Base-by-base conservation (phyloP, 2,113 vertebrate species). In the Choloepus hoffmanni region DNA sequence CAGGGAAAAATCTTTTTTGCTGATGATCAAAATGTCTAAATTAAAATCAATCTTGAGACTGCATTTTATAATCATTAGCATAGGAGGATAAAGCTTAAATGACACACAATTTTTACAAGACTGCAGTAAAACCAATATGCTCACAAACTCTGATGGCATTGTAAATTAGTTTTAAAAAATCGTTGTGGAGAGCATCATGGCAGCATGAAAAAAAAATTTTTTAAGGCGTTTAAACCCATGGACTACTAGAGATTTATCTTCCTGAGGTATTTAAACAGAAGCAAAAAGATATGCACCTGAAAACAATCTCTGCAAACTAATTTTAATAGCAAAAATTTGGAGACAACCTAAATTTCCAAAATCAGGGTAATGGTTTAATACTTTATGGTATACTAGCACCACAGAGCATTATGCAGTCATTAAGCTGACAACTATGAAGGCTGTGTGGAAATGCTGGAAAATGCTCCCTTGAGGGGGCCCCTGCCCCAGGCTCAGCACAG, bases 1-100 rank as follows among this genome's bases (percentile, higher is more conserved):
- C 24, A 33, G 5, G 36, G 50, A 90, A 78, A 89, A 89, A 62
- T 26, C 13, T 15, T 36, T 67, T 87, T 73, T 73, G 55, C 33
- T 79, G 68, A 95, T 92, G 70, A 86, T 74, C 18, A 83, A 89
- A 90, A 93, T 70, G 72, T 0, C 55, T 50, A 85, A 91, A 74
- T 89, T 88, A 90, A 93, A 95, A 94, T 78, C 74, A 79, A 93
- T 89, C 63, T 96, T 87, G 74, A 86, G 85, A 81, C 81, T 89
- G n/a, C 53, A 92, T 93, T 94, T 96, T 95, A 72, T 60, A 92
- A 91, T 53, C 36, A 70, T 76, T 43, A 65, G 30, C 53, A 5
- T 60, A 74, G 88, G 45, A 95, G 13, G 48, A 28, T 89, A 96
- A 85, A 18, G 19, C 58, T 95, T 86, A 79, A 97, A 67, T 76